These are phyloP conservation scores for Trochalopteron elliotii DNA, from an alignment of 2,113 vertebrate species.

Conservation along the genomic window DNA sequence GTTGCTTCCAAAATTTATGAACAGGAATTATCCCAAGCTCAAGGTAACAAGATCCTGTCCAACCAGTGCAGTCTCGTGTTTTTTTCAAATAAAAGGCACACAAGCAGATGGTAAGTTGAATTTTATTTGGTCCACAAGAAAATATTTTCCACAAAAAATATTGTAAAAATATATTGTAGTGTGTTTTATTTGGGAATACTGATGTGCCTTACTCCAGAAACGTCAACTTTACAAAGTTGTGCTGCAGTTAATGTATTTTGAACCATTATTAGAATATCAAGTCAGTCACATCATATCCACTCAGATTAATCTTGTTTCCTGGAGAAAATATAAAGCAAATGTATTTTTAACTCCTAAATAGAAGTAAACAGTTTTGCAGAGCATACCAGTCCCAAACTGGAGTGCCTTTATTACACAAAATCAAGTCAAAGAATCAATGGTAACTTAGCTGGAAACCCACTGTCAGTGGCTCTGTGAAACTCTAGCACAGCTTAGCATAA, in stretches of 20 bases:
- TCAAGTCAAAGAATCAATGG: neutral
- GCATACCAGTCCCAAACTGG: neutral
- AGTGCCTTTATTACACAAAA: neutral
- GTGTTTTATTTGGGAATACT: conserved; percentile 17
- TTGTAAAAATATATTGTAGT: conserved; percentile 67
- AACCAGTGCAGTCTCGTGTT: neutral
- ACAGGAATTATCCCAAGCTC: neutral
- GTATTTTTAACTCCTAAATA: conserved; percentile 26
- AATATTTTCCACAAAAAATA: conserved; percentile 72
- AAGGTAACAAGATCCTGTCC: neutral
- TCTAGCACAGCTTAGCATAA: neutral
- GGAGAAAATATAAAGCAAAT: neutral
- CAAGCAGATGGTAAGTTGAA: conserved; percentile 40
- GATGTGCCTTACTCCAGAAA: conserved; percentile 19
- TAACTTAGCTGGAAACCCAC: neutral
- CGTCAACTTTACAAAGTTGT: conserved; percentile 20
- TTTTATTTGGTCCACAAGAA: conserved; percentile 74
- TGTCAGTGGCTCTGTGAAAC: neutral
- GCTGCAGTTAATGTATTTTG: neutral
- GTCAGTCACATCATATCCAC: neutral
- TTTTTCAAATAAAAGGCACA: conserved; percentile 38
- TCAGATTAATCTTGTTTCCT: neutral
- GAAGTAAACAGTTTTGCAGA: conserved; percentile 27
- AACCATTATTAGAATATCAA: neutral
- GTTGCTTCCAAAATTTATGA: neutral